Conservation (phyloP, 2,113 vertebrate genomes). For the Oreochromis spilurus region DNA sequence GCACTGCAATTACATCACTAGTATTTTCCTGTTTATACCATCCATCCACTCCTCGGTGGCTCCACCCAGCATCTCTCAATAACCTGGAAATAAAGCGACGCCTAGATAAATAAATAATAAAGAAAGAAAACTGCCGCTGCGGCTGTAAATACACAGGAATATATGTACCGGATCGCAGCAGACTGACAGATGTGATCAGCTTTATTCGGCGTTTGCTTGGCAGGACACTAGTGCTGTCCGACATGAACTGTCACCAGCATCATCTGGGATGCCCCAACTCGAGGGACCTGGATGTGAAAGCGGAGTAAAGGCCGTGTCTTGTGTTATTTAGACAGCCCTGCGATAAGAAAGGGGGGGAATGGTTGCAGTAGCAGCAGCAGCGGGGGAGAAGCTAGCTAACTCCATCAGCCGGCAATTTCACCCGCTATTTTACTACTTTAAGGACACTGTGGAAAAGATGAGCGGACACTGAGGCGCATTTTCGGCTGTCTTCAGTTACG, state of each 20-base stretch:
- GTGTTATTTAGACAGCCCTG: conserved; percentile 32
- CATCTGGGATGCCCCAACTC: not conserved
- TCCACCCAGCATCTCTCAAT: conserved; percentile 27
- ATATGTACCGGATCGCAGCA: not conserved
- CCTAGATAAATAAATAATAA: conserved; percentile 18
- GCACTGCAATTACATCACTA: not conserved
- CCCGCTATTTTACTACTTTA: not conserved
- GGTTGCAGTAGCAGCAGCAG: not conserved
- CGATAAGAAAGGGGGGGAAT: conserved; percentile 6
- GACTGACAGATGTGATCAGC: conserved; percentile 8
- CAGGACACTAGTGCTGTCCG: not conserved
- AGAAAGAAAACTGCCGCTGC: conserved; percentile 6
- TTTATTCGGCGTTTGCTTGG: not conserved
- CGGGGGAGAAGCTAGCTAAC: conserved; percentile 5
- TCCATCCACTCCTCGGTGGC: not conserved
- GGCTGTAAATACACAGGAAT: not conserved
- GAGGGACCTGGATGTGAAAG: conserved; percentile 64
- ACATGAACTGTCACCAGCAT: not conserved
- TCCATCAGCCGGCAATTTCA: not conserved
- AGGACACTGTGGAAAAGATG: not conserved
- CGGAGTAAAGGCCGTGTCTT: conserved; percentile 42
- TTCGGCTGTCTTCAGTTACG: not conserved
- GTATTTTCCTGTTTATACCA: not conserved
- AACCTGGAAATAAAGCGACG: conserved; percentile 61
- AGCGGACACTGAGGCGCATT: not conserved